A percentile compares a stretch with the other conserved stretches of the same genome.
Evolutionary conservation across 2,113 vertebrate genomes (phyloP).

Genomic region (Oryzias woworae): DNA sequence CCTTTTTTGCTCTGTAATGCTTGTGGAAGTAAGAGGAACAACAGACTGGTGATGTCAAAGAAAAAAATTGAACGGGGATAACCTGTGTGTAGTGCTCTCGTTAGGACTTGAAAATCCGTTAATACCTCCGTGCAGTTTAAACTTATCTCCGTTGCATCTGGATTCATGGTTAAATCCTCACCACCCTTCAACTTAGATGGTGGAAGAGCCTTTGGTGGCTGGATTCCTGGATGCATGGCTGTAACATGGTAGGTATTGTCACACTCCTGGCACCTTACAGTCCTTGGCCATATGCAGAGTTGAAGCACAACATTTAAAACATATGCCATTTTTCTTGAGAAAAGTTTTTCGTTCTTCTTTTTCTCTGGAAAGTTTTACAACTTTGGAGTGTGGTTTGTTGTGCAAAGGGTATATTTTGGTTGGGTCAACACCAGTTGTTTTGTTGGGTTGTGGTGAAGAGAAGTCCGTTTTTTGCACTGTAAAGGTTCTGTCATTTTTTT

Average conservation of each 20-base stretch:
- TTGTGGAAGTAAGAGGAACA: too few relatives aligned
- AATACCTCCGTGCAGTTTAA: background rate
- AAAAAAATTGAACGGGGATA: too few relatives aligned
- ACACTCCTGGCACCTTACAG: conserved; percentile 22
- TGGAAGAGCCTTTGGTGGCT: background rate
- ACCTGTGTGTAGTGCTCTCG: too few relatives aligned
- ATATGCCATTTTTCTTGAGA: conserved; percentile 5
- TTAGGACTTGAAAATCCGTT: too few relatives aligned
- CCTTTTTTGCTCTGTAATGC: too few relatives aligned
- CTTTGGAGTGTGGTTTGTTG: conserved; percentile 3
- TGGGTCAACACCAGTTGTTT: background rate
- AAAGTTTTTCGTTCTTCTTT: conserved; percentile 8
- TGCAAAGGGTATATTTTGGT: background rate
- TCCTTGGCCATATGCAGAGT: background rate
- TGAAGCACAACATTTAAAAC: conserved; percentile 5
- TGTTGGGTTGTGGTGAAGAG: background rate
- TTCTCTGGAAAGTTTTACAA: conserved; percentile 3
- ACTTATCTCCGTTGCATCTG: background rate
- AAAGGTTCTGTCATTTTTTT: too few relatives aligned
- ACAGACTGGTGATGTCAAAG: too few relatives aligned
- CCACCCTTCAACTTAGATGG: background rate
- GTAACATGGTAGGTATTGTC: background rate
- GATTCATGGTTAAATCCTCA: background rate
- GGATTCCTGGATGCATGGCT: conserved; percentile 2
- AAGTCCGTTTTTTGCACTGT: background rate